Percentiles rank a stretch among this genome's conserved stretches.
phyloP scores from a whole-genome alignment of 2,113 vertebrate genomes.

The Synchiropus splendidus region DNA sequence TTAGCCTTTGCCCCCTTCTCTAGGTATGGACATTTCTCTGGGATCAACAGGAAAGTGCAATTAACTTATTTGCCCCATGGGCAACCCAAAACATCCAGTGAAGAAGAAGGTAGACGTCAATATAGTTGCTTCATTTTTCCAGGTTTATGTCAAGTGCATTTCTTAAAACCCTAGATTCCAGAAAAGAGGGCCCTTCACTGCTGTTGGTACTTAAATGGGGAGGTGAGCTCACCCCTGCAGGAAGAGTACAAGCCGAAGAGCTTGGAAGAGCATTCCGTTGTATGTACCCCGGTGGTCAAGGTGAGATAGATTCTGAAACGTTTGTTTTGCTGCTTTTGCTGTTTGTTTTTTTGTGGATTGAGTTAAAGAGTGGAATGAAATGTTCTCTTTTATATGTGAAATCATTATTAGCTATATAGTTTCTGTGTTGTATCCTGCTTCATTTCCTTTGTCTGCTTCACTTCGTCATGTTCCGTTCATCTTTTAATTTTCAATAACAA shows the following conservation, averaged over 20 bases:
- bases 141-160: no score
- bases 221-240: conserved; percentile 89
- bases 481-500: no score
- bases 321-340: no score
- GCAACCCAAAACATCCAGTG: conserved; percentile 83
- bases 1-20: neutral
- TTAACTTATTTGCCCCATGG: conserved; percentile 90
- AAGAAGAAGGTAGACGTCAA: conserved; percentile 80
- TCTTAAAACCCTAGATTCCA: conserved; percentile 62
- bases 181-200: conserved; percentile 75
- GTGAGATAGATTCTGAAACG: conserved; percentile 61
- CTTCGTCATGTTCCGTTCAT: no score
- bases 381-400: no score
- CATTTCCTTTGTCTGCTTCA: no score
- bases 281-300: conserved; percentile 98
- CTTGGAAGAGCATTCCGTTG: conserved; percentile 93
- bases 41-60: conserved; percentile 97
- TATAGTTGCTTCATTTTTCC: neutral
- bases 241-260: conserved; percentile 91
- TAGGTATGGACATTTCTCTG: conserved; percentile 98
- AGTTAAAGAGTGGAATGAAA: no score
- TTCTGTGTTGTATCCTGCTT: no score
- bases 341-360: no score
- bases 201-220: conserved; percentile 96
- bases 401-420: no score